Evolutionary conservation across 2,797 vertebrate species (phyloP), one percentile per base, ranked within the genome.

Genomic region (Mormyrus hasselquistii): DNA sequence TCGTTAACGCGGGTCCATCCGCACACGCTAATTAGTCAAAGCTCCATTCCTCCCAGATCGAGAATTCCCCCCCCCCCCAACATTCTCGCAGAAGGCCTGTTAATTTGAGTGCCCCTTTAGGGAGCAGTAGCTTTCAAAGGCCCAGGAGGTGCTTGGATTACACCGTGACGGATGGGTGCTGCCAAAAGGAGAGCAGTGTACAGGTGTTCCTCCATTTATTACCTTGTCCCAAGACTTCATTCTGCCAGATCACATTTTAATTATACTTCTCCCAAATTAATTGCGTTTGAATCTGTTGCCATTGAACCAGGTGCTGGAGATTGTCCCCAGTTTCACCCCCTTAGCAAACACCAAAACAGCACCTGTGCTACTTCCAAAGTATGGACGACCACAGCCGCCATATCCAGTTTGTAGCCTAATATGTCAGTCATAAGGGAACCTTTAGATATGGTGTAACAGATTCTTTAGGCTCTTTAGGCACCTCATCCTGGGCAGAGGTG

Each of bases 201-300:
- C 95, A 96, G 95, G 94, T 96, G 95, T 96, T 94, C 93, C 92
- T 93, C 92, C 92, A 93, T 95, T 94, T 94, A 95, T 94, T 93
- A 90, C 94, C 94, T 93, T 93, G 91, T 92, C 92, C 92, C 91
- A 92, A 93, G 92, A 95, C 93, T 94, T 92, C 94, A 95, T 95
- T 95, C 93, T 90, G 89, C 92, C 88, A 90, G 93, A 93, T 93
- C 90, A 88, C 83, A 87, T 94, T 95, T 94, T 95, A 95, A 96
- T 95, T 95, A 94, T 92, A 94, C 93, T 93, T 89, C 49, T 73
- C 91, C 91, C 92, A 94, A 95, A 96, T 95, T 94, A 95, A 95
- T 95, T 95, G 93, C 90, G 89, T 93, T 94, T 93, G 92, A 93
- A 95, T 95, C 94, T 93, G 95, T 95, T 95, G 94, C 94, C 93